phyloP scores from a whole-genome alignment of 2,888 invertebrate genomes.

The Zeuzera pyrina region DNA sequence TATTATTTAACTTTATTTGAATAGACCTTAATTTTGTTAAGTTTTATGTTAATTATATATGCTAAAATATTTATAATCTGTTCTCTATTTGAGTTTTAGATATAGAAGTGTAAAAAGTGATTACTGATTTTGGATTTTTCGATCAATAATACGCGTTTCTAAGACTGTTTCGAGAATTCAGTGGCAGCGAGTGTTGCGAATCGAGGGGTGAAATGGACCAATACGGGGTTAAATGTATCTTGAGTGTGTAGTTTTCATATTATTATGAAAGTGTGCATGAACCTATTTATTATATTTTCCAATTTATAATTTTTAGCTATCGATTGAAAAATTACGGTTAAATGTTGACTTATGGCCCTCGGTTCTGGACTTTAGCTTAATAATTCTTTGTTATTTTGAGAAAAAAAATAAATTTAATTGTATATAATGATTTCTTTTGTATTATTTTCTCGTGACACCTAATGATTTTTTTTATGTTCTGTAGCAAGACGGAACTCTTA shows the following conservation, averaged over 20 bases:
- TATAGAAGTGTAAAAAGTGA: no score
- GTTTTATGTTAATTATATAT: no score
- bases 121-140: no score
- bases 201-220: slow-evolving; percentile 36
- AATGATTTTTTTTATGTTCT: no score
- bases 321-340: slow-evolving; percentile 25
- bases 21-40: no score
- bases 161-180: slow-evolving; percentile 1
- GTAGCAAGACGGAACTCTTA: no score
- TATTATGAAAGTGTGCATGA: slow-evolving; percentile 19
- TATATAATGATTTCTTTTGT: slow-evolving; percentile 35
- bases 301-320: slow-evolving; percentile 30
- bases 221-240: slow-evolving; percentile 19
- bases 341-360: slow-evolving; percentile 38
- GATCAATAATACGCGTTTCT: background rate
- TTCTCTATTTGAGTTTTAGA: no score
- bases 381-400: slow-evolving; percentile 63
- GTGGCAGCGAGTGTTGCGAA: slow-evolving; percentile 22
- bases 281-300: slow-evolving; percentile 17
- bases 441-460: background rate
- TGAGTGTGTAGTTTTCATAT: slow-evolving; percentile 1
- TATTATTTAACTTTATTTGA: no score
- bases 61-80: no score
- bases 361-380: slow-evolving; percentile 63
- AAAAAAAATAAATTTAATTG: slow-evolving; percentile 61